phyloP scores from a whole-genome alignment of 2,797 vertebrate genomes.

The Periophthalmus magnuspinnatus region DNA sequence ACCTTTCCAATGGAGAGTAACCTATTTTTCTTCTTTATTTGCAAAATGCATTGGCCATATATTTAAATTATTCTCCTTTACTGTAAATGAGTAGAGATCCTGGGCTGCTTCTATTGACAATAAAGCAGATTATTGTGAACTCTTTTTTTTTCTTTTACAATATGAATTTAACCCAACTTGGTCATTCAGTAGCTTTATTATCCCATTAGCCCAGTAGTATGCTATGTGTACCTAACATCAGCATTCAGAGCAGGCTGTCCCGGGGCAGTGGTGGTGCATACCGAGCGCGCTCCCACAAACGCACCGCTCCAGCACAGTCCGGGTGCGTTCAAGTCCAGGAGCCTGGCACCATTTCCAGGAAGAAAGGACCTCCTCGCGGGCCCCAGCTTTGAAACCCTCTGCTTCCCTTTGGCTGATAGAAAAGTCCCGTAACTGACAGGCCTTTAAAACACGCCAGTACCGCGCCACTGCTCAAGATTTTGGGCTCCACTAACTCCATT shows the following conservation, averaged over 20 bases:
- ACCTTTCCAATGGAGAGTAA: no score
- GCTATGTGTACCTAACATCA: constrained; percentile 31
- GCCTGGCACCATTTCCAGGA: constrained; percentile 79
- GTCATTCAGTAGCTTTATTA: neutral
- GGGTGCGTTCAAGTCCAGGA: constrained; percentile 85
- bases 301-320: constrained; percentile 74
- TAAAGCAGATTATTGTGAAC: no score
- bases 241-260: constrained; percentile 55
- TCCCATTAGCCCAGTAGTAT: neutral
- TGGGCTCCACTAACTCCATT: constrained; percentile 51
- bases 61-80: no score
- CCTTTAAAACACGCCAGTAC: constrained; percentile 78
- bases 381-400: constrained; percentile 82
- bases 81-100: no score
- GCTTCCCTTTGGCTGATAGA: constrained; percentile 81
- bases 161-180: neutral
- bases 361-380: constrained; percentile 86
- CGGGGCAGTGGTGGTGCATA: constrained; percentile 79
- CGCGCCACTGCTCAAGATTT: constrained; percentile 63
- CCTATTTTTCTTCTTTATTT: no score
- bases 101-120: neutral
- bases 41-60: no score
- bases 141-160: no score
- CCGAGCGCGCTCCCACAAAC: constrained; percentile 84
- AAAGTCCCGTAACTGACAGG: constrained; percentile 78